phyloP scores from a whole-genome alignment of 2,113 vertebrate genomes.

The Cisticola juncidis region DNA sequence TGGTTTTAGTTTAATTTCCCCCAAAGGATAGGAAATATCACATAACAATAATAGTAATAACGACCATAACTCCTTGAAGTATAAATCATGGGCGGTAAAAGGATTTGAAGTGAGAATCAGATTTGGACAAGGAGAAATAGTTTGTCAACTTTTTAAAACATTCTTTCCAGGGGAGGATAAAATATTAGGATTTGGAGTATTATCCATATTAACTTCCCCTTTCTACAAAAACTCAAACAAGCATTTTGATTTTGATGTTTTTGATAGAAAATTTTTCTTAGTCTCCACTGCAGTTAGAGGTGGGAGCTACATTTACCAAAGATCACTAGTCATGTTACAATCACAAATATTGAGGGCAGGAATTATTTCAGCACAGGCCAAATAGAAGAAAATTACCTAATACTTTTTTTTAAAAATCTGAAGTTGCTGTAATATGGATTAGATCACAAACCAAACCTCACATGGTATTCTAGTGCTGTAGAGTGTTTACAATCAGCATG shows the following conservation, averaged over 20 bases:
- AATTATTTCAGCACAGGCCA: neutral
- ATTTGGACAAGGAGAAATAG: neutral
- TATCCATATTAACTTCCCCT: neutral
- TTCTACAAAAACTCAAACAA: neutral
- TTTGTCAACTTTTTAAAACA: neutral
- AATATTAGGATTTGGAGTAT: neutral
- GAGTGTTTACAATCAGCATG: neutral
- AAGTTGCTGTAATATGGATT: neutral
- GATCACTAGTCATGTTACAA: neutral
- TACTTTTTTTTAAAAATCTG: neutral
- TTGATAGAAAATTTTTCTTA: neutral
- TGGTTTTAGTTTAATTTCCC: neutral
- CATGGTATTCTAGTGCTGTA: neutral
- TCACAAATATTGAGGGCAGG: fast-evolving
- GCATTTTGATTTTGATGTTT: neutral
- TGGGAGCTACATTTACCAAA: neutral
- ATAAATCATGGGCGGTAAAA: neutral
- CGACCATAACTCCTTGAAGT: neutral
- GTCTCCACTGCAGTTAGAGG: neutral
- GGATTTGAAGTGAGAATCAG: neutral
- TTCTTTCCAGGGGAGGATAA: fast-evolving
- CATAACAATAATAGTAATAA: neutral
- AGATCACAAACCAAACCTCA: neutral
- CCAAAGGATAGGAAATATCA: neutral
- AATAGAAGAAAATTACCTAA: neutral